Evolutionary conservation across 2,797 vertebrate species (phyloP).

Genomic region (Borostomias antarcticus): DNA sequence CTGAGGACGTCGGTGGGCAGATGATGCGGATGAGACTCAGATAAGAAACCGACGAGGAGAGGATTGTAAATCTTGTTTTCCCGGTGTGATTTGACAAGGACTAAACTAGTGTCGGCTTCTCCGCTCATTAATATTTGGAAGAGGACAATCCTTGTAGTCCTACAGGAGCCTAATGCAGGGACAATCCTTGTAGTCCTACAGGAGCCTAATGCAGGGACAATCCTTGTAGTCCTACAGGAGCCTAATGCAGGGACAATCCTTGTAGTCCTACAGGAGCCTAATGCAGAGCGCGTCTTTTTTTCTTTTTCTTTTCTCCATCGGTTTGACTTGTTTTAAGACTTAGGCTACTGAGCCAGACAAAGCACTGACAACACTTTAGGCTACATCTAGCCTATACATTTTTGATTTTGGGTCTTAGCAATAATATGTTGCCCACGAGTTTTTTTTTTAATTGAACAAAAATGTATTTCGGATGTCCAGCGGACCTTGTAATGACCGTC

Average conservation of each 20-base stretch:
- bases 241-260: neutral
- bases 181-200: too few relatives aligned
- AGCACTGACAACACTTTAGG: too few relatives aligned
- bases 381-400: too few relatives aligned
- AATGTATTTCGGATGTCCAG: slow-evolving; percentile 18
- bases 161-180: neutral
- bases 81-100: slow-evolving; percentile 1
- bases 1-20: neutral
- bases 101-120: neutral
- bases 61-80: slow-evolving; percentile 15
- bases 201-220: neutral
- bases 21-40: slow-evolving; percentile 35
- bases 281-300: neutral
- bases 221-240: too few relatives aligned
- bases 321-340: neutral
- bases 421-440: neutral
- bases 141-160: slow-evolving; percentile 2
- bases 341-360: too few relatives aligned
- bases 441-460: slow-evolving; percentile 1
- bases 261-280: too few relatives aligned
- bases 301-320: neutral
- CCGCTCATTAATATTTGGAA: neutral
- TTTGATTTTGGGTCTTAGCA: neutral
- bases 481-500: slow-evolving; percentile 16
- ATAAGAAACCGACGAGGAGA: slow-evolving; percentile 24